Percentiles rank a stretch among this genome's conserved stretches.
Conservation (phyloP, 2,888 invertebrate genomes). For the Volucella inanis region DNA sequence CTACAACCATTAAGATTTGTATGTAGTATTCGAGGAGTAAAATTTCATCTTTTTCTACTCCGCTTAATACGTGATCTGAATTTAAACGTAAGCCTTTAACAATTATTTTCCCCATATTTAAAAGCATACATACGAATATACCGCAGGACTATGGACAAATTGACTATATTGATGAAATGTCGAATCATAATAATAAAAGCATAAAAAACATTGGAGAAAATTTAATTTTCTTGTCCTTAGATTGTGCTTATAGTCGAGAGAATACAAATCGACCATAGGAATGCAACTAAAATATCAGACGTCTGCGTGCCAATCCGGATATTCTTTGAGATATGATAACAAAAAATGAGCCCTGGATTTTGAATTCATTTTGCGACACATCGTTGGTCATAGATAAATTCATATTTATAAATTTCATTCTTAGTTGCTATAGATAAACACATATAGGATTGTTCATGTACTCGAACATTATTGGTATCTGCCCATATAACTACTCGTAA, state of each 20-base stretch:
- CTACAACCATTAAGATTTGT: constrained; percentile 41
- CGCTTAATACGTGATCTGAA: constrained; percentile 49
- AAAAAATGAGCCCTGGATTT: constrained; percentile 49
- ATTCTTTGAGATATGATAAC: constrained; percentile 38
- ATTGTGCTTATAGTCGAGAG: neutral
- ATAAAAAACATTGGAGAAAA: constrained; percentile 49
- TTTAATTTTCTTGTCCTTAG: constrained; percentile 39
- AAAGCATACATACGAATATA: constrained; percentile 11
- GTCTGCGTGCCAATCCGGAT: constrained; percentile 46
- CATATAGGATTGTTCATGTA: neutral
- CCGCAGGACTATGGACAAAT: neutral
- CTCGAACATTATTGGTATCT: neutral
- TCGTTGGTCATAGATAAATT: constrained; percentile 50
- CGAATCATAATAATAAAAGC: constrained; percentile 38
- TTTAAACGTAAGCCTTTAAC: constrained; percentile 43
- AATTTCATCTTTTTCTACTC: constrained; percentile 28
- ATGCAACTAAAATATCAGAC: constrained; percentile 53
- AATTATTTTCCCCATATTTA: constrained; percentile 29
- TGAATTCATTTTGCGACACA: constrained; percentile 31
- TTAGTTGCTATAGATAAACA: constrained; percentile 40
- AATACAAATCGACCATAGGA: constrained; percentile 49
- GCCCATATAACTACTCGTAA: constrained; percentile 7
- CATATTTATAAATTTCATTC: constrained; percentile 60
- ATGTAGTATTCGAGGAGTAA: constrained; percentile 40
- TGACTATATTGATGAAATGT: constrained; percentile 29